Conservation (phyloP, 2,888 invertebrate species). For the Apomyelois bistriatella region DNA sequence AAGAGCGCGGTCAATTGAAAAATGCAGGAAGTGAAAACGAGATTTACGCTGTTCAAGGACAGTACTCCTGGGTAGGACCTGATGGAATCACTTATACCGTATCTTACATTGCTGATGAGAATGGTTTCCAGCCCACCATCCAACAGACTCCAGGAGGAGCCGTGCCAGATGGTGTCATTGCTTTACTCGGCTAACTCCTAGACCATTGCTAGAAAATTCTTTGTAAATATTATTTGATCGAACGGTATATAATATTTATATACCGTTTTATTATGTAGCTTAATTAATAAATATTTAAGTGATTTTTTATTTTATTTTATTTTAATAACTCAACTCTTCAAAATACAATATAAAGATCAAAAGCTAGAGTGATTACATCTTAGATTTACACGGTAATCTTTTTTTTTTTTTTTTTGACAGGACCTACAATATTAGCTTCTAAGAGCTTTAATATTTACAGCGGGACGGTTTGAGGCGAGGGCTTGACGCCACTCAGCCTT, state of each 20-base stretch:
- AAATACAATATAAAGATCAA: too few species aligned
- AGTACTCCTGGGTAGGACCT: conserved; percentile 77
- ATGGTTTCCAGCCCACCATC: conserved; percentile 70
- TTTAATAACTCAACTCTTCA: not conserved
- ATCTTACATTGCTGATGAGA: conserved; percentile 79
- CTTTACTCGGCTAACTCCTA: conserved; percentile 51
- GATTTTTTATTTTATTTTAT: not conserved
- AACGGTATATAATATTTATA: conserved; percentile 74
- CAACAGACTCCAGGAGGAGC: conserved; percentile 63
- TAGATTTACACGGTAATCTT: too few species aligned
- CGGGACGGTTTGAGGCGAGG: too few species aligned
- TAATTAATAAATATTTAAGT: conserved; percentile 16
- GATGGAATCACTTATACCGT: conserved; percentile 81
- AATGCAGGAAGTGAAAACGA: conserved; percentile 80
- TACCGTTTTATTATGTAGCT: conserved; percentile 40
- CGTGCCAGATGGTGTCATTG: conserved; percentile 55
- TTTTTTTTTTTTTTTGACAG: too few species aligned
- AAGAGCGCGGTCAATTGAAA: conserved; percentile 78
- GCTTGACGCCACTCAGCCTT: too few species aligned
- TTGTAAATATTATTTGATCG: conserved; percentile 45
- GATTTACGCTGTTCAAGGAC: conserved; percentile 76
- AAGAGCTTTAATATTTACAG: too few species aligned
- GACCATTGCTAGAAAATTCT: conserved; percentile 25
- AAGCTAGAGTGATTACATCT: too few species aligned
- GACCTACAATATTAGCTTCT: too few species aligned